phyloP scores from a whole-genome alignment of 1,140 invertebrate genomes.

The Ganaspis sp. region DNA sequence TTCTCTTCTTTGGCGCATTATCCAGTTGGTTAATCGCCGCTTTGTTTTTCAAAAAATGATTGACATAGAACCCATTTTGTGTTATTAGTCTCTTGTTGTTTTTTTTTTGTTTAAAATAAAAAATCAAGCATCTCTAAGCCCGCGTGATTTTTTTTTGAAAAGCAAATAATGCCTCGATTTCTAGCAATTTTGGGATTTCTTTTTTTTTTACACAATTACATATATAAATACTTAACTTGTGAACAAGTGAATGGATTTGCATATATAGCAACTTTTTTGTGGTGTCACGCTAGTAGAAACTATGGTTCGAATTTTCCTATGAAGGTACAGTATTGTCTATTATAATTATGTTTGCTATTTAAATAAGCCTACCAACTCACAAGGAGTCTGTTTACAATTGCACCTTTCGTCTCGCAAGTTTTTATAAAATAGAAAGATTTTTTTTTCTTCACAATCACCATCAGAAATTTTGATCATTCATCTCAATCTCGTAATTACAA shows the following conservation, averaged over 20 bases:
- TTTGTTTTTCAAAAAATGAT: constrained; percentile 4
- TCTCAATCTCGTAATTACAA: background rate
- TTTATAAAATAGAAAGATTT: constrained; percentile 21
- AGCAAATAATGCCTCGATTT: background rate
- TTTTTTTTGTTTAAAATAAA: constrained; percentile 16
- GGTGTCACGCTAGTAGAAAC: constrained; percentile 43
- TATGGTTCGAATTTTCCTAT: constrained; percentile 48
- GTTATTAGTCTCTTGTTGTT: background rate
- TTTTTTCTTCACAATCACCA: background rate
- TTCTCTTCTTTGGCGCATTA: background rate
- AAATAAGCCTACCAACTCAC: constrained; percentile 19
- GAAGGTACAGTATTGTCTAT: constrained; percentile 70
- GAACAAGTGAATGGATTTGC: constrained; percentile 50
- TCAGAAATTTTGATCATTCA: background rate
- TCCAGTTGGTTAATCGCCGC: constrained; percentile 9
- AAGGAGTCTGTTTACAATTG: constrained; percentile 11
- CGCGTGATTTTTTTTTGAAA: constrained; percentile 22
- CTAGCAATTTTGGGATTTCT: too few relatives aligned
- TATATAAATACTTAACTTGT: constrained; percentile 46
- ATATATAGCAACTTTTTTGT: constrained; percentile 30
- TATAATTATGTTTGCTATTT: constrained; percentile 28
- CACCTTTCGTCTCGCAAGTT: background rate
- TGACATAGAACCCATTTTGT: background rate
- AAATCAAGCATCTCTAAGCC: constrained; percentile 9
- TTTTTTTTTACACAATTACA: constrained; percentile 38